Evolutionary conservation across 2,797 vertebrate genomes (phyloP).

Genomic region (Cuculus canorus): DNA sequence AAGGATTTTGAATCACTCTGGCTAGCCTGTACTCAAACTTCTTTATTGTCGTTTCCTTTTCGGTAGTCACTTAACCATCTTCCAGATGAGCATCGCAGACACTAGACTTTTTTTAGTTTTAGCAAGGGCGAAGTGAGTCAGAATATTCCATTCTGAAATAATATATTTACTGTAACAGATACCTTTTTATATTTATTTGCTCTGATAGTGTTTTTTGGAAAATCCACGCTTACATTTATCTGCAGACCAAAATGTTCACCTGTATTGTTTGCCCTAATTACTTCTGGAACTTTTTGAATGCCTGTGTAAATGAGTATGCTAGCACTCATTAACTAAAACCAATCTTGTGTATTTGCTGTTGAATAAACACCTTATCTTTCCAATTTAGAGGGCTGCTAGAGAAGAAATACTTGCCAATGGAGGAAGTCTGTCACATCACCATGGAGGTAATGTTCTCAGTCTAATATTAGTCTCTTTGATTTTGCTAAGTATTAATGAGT

Average conservation of each 20-base stretch:
- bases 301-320: background rate
- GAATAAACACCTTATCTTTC: constrained; percentile 10
- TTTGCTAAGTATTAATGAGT: background rate
- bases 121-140: background rate
- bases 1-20: background rate
- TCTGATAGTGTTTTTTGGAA: background rate
- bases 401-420: constrained; percentile 98
- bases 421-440: constrained; percentile 98
- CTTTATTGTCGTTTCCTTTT: background rate
- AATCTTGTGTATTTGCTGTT: background rate
- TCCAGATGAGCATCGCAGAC: background rate
- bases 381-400: constrained; percentile 90
- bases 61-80: background rate
- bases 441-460: constrained; percentile 88
- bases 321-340: background rate
- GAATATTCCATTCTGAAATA: background rate
- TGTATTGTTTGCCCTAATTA: background rate
- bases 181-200: background rate
- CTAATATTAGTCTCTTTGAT: background rate
- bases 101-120: background rate
- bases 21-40: background rate
- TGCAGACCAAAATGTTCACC: background rate
- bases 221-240: background rate
- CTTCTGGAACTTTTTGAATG: background rate
- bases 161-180: background rate